Conservation (phyloP, 2,797 vertebrate species). For the Phoebastria nigripes region DNA sequence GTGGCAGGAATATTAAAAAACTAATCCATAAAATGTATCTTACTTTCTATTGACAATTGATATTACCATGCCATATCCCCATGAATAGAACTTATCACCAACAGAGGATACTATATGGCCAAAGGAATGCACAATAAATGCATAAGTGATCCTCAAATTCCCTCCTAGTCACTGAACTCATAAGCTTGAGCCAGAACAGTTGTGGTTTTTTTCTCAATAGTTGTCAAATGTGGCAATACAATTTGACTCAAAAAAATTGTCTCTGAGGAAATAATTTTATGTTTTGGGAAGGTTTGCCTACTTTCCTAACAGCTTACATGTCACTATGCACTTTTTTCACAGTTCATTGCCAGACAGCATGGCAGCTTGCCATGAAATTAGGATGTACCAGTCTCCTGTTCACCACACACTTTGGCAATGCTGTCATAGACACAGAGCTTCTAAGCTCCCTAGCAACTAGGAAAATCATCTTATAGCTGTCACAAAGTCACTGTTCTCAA, state of each 20-base stretch:
- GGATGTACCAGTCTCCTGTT: neutral
- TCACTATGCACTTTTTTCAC: neutral
- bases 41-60: neutral
- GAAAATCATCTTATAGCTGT: neutral
- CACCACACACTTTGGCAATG: neutral
- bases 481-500: neutral
- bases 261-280: neutral
- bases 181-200: neutral
- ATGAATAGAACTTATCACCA: neutral
- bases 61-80: neutral
- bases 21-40: neutral
- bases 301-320: neutral
- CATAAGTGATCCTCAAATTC: neutral
- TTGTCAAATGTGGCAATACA: neutral
- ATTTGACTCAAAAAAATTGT: neutral
- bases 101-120: accelerated
- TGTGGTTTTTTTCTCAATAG: neutral
- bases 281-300: neutral
- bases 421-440: neutral
- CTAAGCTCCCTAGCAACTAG: neutral
- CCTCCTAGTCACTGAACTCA: neutral
- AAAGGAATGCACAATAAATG: neutral
- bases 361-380: neutral
- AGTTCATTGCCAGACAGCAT: neutral
- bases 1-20: neutral